Base-by-base conservation (phyloP, 2,888 invertebrate species). In the Orgyia antiqua region DNA sequence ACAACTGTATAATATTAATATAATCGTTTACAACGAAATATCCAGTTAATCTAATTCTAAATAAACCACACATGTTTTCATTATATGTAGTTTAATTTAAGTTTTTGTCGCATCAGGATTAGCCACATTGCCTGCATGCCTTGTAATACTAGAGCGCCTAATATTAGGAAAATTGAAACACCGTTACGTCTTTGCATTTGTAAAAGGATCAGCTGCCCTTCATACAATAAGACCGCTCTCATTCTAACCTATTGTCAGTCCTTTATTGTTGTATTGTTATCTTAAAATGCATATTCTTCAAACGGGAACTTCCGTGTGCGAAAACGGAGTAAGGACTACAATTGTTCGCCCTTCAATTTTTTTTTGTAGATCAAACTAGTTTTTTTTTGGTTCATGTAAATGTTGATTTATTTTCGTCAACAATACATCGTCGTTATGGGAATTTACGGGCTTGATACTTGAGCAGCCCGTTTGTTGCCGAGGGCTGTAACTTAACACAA, bases 371-470 rank as follows among this genome's bases (percentile, higher is more conserved):
- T 61, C 51, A 65, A 78, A 82, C 82, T 71, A 62, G 82, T 79
- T 77, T 67, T 72, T 52, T 74, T 71, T 72, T 25, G 33, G 35
- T 64, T 53, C 73, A 76, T 77, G 78, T 80, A 76, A 77, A 78
- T 79, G 70, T 73, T 80, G 80, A 82, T 80, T 80, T 79, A 82
- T 80, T 80, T 75, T 69, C 65, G 78, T 77, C 80, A 83, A 82
- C 83, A 82, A 80, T 78, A 53, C 65, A 46, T 62, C 58, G 58
- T 59, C 40, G 63, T 68, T 74, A 77, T 80, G 79, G 82, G 83
- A 82, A 83, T 71, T 71, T 66, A 64, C 66, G 61, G 53, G 51
- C 42, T 48, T 45, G 51, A 51, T 50, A 60, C 62, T 64, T 54
- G 62, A 63, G 51, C 37, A 54, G 59, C 59, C 51, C 38, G 47